Evolutionary conservation across 1,140 invertebrate genomes (phyloP).

Genomic region (Tigriopus japonicus): DNA sequence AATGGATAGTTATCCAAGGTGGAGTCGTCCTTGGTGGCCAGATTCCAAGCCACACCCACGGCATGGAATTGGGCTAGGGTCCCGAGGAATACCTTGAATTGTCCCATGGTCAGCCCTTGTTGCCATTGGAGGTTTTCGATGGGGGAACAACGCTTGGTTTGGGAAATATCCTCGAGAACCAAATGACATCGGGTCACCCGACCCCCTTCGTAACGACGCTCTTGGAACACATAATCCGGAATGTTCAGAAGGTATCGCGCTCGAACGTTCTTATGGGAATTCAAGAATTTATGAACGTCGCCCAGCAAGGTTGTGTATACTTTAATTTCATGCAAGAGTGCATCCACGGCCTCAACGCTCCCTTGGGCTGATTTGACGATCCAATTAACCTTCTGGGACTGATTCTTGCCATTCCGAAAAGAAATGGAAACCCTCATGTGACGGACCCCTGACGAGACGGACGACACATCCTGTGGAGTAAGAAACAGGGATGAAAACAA

Average conservation of each 20-base stretch:
- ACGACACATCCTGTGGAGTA: too few species aligned
- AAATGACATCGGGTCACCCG: not conserved
- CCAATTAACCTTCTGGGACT: not conserved
- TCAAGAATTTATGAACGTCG: conserved; percentile 5
- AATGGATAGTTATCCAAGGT: not conserved
- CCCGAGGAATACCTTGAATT: conserved; percentile 10
- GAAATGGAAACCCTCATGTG: not conserved
- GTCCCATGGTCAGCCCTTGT: not conserved
- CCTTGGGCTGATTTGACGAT: not conserved
- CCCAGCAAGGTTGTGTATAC: not conserved
- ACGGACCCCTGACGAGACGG: not conserved
- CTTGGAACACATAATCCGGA: not conserved
- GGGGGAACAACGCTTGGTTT: not conserved
- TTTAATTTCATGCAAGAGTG: not conserved
- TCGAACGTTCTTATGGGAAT: not conserved
- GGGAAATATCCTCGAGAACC: conserved; percentile 1
- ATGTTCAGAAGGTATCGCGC: conserved; percentile 6
- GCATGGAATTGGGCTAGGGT: conserved; percentile 10
- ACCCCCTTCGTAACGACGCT: not conserved
- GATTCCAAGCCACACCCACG: conserved; percentile 1
- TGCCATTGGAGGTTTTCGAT: not conserved
- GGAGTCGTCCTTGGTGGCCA: not conserved
- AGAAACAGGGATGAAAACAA: too few species aligned
- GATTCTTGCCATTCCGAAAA: not conserved
- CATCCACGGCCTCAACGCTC: not conserved